phyloP scores from a whole-genome alignment of 2,797 vertebrate genomes.

The Sebastes hopkinsi region DNA sequence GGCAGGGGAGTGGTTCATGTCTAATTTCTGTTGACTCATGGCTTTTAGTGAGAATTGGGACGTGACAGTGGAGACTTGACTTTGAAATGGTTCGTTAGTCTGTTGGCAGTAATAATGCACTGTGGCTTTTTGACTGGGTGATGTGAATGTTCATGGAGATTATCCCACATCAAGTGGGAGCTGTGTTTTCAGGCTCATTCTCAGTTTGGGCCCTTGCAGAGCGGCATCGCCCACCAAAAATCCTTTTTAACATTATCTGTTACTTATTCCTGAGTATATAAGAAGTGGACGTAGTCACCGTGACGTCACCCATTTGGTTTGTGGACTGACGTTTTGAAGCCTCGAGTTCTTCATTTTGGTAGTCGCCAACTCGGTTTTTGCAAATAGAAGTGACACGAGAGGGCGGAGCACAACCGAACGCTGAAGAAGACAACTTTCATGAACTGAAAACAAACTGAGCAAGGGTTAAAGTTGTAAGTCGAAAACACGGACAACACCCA shows the following conservation, averaged over 20 bases:
- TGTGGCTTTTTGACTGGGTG: neutral
- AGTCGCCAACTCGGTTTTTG: too few relatives aligned
- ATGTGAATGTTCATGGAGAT: conserved; percentile 24
- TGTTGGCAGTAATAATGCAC: conserved; percentile 18
- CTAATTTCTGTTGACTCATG: conserved; percentile 60
- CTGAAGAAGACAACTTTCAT: too few relatives aligned
- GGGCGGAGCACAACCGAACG: too few relatives aligned
- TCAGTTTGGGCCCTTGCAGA: neutral
- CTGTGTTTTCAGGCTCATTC: neutral
- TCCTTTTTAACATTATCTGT: neutral
- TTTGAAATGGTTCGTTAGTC: conserved; percentile 18
- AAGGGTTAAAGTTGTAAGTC: too few relatives aligned
- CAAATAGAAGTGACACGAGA: too few relatives aligned
- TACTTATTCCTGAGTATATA: neutral
- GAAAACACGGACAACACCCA: too few relatives aligned
- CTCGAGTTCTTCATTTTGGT: too few relatives aligned
- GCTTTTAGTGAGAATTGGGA: conserved; percentile 54
- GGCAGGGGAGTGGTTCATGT: conserved; percentile 55
- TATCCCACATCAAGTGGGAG: neutral
- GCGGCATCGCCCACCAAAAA: neutral
- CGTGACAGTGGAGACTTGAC: neutral
- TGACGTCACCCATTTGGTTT: too few relatives aligned
- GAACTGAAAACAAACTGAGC: too few relatives aligned
- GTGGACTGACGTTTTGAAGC: too few relatives aligned
- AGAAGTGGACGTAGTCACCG: too few relatives aligned